Percentiles rank a stretch among this genome's conserved stretches.
Conservation (phyloP, 2,113 vertebrate species). For the Notothenia coriiceps region DNA sequence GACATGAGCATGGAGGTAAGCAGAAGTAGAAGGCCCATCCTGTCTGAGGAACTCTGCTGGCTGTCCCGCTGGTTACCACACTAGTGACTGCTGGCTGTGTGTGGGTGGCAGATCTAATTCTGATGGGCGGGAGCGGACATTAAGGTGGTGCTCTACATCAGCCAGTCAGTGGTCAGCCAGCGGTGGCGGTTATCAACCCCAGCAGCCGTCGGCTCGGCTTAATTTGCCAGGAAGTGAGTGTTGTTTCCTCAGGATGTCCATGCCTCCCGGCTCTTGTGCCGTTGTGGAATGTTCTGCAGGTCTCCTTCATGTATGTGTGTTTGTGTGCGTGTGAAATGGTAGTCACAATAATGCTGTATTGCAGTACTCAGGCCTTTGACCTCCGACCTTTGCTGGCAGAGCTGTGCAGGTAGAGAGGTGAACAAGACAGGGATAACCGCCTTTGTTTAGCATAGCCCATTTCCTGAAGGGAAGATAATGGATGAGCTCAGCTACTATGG, state of each 20-base stretch:
- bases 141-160: slow-evolving; percentile 53
- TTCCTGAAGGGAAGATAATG: slow-evolving; percentile 42
- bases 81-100: slow-evolving; percentile 5
- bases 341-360: slow-evolving; percentile 32
- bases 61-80: slow-evolving; percentile 26
- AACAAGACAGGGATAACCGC: not conserved
- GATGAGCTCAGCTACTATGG: slow-evolving; percentile 9
- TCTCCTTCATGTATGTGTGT: slow-evolving; percentile 20
- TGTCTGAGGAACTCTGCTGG: slow-evolving; percentile 45
- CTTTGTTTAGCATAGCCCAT: not conserved
- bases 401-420: slow-evolving; percentile 29
- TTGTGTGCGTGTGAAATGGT: slow-evolving; percentile 29
- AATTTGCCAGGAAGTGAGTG: slow-evolving; percentile 84
- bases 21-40: slow-evolving; percentile 68
- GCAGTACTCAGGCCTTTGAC: slow-evolving; percentile 43
- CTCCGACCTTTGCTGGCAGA: slow-evolving; percentile 33
- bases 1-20: slow-evolving; percentile 60
- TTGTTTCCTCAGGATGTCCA: slow-evolving; percentile 86
- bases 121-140: slow-evolving; percentile 38
- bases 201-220: slow-evolving; percentile 61
- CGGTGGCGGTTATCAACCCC: slow-evolving; percentile 57
- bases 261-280: slow-evolving; percentile 57
- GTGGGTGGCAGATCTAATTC: not conserved
- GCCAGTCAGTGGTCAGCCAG: slow-evolving; percentile 39
- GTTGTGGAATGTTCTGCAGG: slow-evolving; percentile 79